phyloP scores from a whole-genome alignment of 2,797 vertebrate genomes.

The Anguilla marmorata region DNA sequence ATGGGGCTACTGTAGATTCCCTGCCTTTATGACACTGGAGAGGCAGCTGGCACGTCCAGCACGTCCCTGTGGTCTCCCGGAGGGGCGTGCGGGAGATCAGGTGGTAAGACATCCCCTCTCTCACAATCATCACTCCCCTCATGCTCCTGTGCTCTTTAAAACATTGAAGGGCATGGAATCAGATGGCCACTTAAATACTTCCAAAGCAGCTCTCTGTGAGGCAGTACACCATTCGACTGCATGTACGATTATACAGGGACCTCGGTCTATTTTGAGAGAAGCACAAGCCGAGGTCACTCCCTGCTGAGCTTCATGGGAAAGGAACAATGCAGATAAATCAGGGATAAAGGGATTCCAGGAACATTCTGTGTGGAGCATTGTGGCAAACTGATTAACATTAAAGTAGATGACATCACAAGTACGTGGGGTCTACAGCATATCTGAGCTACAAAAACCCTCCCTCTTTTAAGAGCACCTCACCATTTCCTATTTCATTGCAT shows the following conservation, averaged over 20 bases:
- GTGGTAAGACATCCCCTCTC: background rate
- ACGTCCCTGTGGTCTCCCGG: slow-evolving; percentile 44
- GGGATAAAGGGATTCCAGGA: slow-evolving; percentile 1
- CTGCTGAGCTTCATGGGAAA: background rate
- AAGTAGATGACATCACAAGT: background rate
- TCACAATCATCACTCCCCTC: background rate
- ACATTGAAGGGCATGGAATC: background rate
- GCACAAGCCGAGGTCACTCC: background rate
- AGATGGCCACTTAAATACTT: background rate
- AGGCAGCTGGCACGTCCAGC: slow-evolving; percentile 52
- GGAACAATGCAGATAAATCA: background rate
- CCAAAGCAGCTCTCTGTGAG: background rate
- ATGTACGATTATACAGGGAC: background rate
- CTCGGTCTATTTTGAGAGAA: background rate
- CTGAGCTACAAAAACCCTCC: background rate
- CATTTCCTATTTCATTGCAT: background rate
- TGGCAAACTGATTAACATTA: background rate
- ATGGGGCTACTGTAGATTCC: slow-evolving; percentile 3
- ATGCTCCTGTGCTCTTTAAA: background rate
- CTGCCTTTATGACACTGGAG: slow-evolving; percentile 27
- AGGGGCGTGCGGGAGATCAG: background rate
- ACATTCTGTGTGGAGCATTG: background rate
- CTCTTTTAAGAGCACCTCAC: background rate
- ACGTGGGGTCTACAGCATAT: background rate
- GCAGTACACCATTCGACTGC: background rate